These are phyloP conservation scores for Meganola albula DNA, from an alignment of 2,888 invertebrate genomes.

Conservation along the genomic window DNA sequence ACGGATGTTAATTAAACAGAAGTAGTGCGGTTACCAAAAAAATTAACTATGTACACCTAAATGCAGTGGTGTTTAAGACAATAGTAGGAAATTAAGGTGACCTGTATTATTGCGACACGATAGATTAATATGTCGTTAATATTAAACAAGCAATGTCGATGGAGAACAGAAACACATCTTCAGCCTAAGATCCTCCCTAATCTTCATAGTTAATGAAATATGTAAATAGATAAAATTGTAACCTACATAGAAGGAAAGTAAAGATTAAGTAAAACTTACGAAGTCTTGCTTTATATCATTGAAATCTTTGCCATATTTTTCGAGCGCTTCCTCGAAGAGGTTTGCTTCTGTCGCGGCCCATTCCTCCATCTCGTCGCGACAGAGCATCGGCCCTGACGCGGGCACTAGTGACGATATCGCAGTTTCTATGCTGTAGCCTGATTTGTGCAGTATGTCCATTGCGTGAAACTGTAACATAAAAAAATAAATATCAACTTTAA, in stretches of 20 bases:
- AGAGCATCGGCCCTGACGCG: constrained; percentile 95
- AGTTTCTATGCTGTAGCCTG: constrained; percentile 92
- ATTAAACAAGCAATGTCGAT: too few species aligned
- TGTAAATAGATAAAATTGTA: neutral
- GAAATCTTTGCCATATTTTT: constrained; percentile 99
- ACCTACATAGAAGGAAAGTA: neutral
- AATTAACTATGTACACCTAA: too few species aligned
- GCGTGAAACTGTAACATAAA: constrained; percentile 98
- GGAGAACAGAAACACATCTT: too few species aligned
- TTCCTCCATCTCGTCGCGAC: constrained; percentile 99
- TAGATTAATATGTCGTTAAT: too few species aligned
- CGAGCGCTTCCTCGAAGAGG: constrained; percentile 98
- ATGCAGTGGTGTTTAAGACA: too few species aligned
- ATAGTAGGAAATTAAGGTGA: too few species aligned
- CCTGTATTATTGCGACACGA: too few species aligned
- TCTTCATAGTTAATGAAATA: neutral
- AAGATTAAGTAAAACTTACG: constrained; percentile 79
- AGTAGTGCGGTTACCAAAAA: too few species aligned
- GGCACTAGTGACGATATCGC: constrained; percentile 96
- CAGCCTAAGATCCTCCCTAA: too few species aligned
- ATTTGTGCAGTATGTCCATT: constrained; percentile 97
- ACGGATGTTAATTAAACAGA: too few species aligned
- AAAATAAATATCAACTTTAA: constrained; percentile 5
- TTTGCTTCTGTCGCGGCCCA: constrained; percentile 99
- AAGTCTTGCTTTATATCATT: constrained; percentile 98